phyloP scores from a whole-genome alignment of 2,888 invertebrate species.

The Eupsilia transversa region DNA sequence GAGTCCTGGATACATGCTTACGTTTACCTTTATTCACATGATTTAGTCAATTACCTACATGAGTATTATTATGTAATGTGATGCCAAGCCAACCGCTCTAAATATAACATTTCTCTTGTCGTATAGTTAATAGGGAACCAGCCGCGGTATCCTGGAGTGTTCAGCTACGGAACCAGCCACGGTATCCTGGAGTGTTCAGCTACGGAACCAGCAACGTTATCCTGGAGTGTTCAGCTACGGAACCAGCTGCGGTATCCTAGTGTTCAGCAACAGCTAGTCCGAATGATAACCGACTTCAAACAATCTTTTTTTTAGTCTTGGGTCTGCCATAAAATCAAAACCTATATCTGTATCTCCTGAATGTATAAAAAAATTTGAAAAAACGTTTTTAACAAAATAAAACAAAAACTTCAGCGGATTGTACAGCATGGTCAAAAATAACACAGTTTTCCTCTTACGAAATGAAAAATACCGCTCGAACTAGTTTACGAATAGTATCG shows the following conservation, averaged over 20 bases:
- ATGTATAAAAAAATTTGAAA: background rate
- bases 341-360: background rate
- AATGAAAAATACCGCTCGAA: constrained; percentile 15
- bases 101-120: background rate
- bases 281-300: background rate
- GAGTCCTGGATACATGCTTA: background rate
- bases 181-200: background rate
- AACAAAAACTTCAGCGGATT: background rate
- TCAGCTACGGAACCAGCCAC: background rate
- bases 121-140: background rate
- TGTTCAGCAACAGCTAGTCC: background rate
- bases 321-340: background rate
- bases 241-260: background rate
- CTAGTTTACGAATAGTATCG: constrained; percentile 21
- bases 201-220: background rate
- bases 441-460: constrained; percentile 11
- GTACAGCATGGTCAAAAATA: background rate
- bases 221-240: background rate
- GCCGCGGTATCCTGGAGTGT: background rate
- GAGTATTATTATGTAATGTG: background rate
- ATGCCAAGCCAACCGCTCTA: background rate
- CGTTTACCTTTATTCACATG: background rate
- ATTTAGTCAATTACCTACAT: background rate
- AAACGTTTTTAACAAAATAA: background rate
- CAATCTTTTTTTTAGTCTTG: background rate